phyloP scores from a whole-genome alignment of 2,113 vertebrate genomes.

The Rhizomys pruinosus region DNA sequence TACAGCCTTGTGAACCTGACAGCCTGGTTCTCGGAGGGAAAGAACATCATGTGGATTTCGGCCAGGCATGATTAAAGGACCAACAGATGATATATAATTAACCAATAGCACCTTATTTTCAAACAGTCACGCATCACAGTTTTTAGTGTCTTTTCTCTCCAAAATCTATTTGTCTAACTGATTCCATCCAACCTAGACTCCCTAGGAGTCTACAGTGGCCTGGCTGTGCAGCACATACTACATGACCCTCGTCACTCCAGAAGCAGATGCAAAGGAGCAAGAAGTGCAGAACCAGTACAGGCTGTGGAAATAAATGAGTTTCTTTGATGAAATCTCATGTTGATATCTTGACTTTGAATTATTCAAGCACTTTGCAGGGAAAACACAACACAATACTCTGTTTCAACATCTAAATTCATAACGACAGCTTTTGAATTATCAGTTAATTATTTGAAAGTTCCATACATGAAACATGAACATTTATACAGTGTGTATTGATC shows the following conservation, averaged over 20 bases:
- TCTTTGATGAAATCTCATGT: not conserved
- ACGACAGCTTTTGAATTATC: not conserved
- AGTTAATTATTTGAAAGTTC: not conserved
- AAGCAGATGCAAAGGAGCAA: not conserved
- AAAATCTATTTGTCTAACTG: not conserved
- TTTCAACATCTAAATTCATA: not conserved
- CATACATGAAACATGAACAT: too few species aligned
- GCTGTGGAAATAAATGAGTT: not conserved
- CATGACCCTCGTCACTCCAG: rapidly evolving
- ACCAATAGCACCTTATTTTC: too few species aligned
- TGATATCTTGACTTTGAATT: not conserved
- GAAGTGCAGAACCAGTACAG: not conserved
- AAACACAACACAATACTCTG: not conserved
- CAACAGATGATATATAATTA: too few species aligned
- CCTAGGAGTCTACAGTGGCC: not conserved
- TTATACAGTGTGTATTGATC: not conserved
- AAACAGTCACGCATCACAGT: not conserved
- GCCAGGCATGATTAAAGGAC: too few species aligned
- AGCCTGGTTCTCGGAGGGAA: too few species aligned
- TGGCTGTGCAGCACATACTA: not conserved
- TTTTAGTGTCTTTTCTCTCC: not conserved
- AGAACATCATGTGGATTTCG: too few species aligned
- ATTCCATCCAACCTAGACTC: not conserved
- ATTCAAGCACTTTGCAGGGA: not conserved
- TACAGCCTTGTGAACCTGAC: too few species aligned